Base-by-base conservation (phyloP, 2,113 vertebrate genomes). In the Scolopax mira region DNA sequence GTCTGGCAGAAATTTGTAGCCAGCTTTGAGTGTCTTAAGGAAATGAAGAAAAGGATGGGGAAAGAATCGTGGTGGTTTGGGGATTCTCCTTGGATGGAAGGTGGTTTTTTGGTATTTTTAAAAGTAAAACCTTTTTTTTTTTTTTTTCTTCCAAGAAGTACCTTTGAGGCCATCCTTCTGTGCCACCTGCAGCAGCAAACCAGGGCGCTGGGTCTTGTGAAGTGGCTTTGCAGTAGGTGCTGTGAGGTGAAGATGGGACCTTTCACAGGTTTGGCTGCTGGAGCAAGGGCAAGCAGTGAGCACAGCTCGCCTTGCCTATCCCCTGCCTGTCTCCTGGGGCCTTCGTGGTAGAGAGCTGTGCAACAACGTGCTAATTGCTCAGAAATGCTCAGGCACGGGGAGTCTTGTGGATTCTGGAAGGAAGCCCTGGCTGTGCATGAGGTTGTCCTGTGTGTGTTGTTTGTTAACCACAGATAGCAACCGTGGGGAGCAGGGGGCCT, bases 261-360 rank as follows among this genome's bases (percentile, higher is more conserved):
- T 93, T 60, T 37, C 1, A 1, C 39, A 52, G 65, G 41, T n/a
- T n/a, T 61, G 52, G 25, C 49, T 64, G 62, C 31, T 24, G 44
- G 41, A 48, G 31, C 49, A 9, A 51, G 23, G 24, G 24, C 0
- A 6, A 33, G 57, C 35, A 33, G 42, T 19, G 16, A 71, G 21
- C 4, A 3, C 10, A 6, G 27, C 69, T 72, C 77, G 14, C 30
- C 60, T 64, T 89, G 64, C 55, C 0, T 1, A 49, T 78, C 60
- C 74, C 33, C 37, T 31, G 23, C 35, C 18, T 7, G 30, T 55
- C 33, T 54, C 31, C 74, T 27, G 7, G 66, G 71, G 35, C 46
- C n/a, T 66, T 66, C 3, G 6, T 57, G 11, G 1, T 0, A 6
- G 21, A 5, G 21, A 82, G 60, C 82, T 30, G 79, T 0, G 0